Percentiles rank a stretch among this genome's conserved stretches.
These are phyloP conservation scores for Heterochromis multidens DNA, from an alignment of 2,113 vertebrate genomes.

Conservation along the genomic window DNA sequence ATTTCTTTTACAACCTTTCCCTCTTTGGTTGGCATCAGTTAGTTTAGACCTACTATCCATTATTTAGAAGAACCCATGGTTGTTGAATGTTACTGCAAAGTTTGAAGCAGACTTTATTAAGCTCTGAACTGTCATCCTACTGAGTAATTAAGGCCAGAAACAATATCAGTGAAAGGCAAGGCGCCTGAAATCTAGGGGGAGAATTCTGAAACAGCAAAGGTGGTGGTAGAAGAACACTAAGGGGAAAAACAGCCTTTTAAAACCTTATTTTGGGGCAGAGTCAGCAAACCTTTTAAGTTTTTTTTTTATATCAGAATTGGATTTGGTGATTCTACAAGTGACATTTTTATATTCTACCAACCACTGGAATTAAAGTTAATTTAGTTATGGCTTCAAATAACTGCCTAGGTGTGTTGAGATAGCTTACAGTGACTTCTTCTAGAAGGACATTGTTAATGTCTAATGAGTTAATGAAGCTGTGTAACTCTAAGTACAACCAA, in stretches of 20 bases:
- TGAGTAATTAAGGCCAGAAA: neutral
- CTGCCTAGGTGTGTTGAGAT: rapidly evolving
- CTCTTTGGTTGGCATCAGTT: neutral
- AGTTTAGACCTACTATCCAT: neutral
- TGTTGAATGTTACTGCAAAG: neutral
- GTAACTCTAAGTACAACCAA: neutral
- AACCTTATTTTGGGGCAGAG: neutral
- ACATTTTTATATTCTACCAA: neutral
- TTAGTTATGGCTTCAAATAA: neutral
- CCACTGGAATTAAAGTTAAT: neutral
- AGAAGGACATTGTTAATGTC: neutral
- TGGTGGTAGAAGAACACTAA: neutral
- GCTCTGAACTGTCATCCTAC: neutral
- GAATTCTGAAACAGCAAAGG: neutral
- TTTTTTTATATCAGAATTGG: neutral
- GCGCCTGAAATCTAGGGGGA: neutral
- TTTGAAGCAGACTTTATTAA: neutral
- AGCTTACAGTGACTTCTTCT: neutral
- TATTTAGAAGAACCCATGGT: neutral
- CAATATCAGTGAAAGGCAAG: rapidly evolving
- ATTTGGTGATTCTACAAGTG: neutral
- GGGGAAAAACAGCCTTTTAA: neutral
- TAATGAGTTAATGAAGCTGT: neutral
- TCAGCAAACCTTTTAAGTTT: neutral
- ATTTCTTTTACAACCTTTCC: neutral